These are phyloP conservation scores for Mirza zaza DNA, from an alignment of 2,113 vertebrate species.

Conservation along the genomic window DNA sequence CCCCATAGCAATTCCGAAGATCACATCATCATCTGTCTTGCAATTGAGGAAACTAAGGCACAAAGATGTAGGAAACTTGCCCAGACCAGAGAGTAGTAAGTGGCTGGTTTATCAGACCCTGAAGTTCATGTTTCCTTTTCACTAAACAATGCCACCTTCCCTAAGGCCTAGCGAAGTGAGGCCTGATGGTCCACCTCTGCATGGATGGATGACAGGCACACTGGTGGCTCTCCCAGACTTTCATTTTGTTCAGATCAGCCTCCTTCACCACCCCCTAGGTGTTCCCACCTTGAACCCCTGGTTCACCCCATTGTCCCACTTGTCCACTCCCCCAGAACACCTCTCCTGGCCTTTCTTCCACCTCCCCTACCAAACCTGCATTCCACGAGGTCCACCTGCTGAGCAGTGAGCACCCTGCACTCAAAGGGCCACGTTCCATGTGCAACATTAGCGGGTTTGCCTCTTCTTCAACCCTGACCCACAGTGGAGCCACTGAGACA, in stretches of 20 bases:
- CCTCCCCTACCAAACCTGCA: neutral
- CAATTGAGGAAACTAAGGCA: neutral
- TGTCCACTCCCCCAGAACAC: rapidly evolving
- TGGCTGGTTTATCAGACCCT: neutral
- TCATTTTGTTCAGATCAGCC: neutral
- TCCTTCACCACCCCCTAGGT: neutral
- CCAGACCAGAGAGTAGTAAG: neutral
- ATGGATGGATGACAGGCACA: neutral
- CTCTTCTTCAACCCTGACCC: neutral
- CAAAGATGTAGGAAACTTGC: neutral
- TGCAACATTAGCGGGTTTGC: neutral
- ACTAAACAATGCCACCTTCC: neutral
- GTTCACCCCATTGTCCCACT: neutral
- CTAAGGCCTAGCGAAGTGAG: neutral
- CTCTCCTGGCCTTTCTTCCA: neutral
- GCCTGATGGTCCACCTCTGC: neutral
- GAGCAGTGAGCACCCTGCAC: neutral
- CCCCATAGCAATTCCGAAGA: neutral
- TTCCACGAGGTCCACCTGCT: neutral
- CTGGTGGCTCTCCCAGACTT: neutral
- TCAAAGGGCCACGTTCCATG: neutral
- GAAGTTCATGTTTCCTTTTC: neutral
- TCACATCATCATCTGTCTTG: neutral
- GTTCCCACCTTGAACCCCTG: neutral
- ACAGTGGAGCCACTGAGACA: neutral